Evolutionary conservation across 2,888 invertebrate species (phyloP).

Genomic region (Lepidochitona cinerea): DNA sequence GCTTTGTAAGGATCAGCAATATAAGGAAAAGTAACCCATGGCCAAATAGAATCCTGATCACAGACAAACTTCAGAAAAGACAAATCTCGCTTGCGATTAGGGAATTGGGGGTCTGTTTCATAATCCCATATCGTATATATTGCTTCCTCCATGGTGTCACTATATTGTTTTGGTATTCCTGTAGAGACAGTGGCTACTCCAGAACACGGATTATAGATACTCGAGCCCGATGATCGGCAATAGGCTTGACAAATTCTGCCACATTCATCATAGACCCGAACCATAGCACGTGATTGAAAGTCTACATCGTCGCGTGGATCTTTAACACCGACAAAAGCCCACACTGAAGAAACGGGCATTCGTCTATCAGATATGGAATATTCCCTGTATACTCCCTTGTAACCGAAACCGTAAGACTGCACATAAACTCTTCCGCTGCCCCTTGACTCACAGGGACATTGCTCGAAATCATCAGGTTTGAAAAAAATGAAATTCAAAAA

Average conservation of each 20-base stretch:
- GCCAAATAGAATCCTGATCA: conserved; percentile 42
- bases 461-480: too few species aligned
- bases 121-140: conserved; percentile 25
- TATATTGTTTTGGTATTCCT: conserved; percentile 42
- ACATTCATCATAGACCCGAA: conserved; percentile 55
- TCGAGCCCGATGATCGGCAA: conserved; percentile 42
- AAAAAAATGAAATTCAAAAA: too few species aligned
- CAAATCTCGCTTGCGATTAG: conserved; percentile 41
- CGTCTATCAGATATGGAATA: conserved; percentile 53
- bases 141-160: conserved; percentile 46
- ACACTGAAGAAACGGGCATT: conserved; percentile 49
- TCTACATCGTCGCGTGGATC: conserved; percentile 36
- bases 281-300: conserved; percentile 30
- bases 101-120: conserved; percentile 34
- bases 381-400: conserved; percentile 57
- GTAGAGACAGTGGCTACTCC: conserved; percentile 48
- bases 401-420: conserved; percentile 52
- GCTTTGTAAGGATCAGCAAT: background rate
- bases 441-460: conserved; percentile 23
- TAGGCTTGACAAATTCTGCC: conserved; percentile 55
- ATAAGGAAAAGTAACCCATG: background rate
- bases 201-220: conserved; percentile 44
- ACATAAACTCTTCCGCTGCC: conserved; percentile 45
- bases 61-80: conserved; percentile 57
- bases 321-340: conserved; percentile 55